These are phyloP conservation scores for Dunckerocampus dactyliophorus DNA, from an alignment of 2,113 vertebrate genomes.

Conservation along the genomic window DNA sequence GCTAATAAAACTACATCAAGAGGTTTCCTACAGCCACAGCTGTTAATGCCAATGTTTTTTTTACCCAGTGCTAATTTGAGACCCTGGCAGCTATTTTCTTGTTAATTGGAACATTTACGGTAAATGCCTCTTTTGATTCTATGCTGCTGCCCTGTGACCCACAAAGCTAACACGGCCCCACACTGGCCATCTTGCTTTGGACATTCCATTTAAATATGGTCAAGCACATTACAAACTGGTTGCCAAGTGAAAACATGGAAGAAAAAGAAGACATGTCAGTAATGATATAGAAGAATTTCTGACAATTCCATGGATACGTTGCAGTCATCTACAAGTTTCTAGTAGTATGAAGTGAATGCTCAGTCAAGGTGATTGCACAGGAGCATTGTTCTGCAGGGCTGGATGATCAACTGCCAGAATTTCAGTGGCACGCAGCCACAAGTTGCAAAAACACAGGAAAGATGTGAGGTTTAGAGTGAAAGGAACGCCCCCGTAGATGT, in stretches of 20 bases:
- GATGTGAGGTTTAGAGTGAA: not conserved
- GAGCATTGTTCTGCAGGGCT: not conserved
- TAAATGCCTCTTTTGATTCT: too few species aligned
- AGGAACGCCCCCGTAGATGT: constrained; percentile 2
- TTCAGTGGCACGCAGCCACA: constrained; percentile 2
- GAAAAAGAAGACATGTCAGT: not conserved
- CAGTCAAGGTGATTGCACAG: not conserved
- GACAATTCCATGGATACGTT: too few species aligned
- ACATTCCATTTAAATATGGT: not conserved
- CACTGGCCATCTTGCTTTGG: not conserved
- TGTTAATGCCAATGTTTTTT: too few species aligned
- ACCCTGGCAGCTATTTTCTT: too few species aligned
- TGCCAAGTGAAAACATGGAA: too few species aligned
- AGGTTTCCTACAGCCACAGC: too few species aligned
- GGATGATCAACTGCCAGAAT: not conserved
- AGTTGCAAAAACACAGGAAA: not conserved
- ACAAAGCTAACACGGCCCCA: not conserved
- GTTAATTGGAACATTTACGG: too few species aligned
- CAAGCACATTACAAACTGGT: not conserved
- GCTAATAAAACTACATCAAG: too few species aligned
- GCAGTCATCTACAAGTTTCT: not conserved
- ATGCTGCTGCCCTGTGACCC: not conserved
- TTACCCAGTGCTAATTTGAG: too few species aligned
- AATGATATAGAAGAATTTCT: too few species aligned
- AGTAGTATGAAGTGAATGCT: not conserved